These are phyloP conservation scores for Patella caerulea DNA, from an alignment of 2,888 invertebrate genomes.

Conservation along the genomic window DNA sequence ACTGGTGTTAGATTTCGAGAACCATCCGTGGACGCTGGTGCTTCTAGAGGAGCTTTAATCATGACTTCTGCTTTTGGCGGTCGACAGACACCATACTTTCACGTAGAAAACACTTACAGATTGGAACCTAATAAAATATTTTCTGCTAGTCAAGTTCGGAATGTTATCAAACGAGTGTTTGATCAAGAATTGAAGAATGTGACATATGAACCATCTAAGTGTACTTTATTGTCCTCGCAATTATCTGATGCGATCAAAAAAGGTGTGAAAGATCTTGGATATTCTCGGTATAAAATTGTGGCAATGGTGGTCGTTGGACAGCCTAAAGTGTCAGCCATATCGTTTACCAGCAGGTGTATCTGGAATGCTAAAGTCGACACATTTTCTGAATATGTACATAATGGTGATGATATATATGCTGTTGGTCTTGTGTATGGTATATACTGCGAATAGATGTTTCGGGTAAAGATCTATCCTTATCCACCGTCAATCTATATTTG, in stretches of 20 bases:
- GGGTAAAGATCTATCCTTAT: too few relatives aligned
- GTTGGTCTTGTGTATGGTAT: slow-evolving; percentile 58
- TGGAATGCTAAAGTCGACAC: slow-evolving; percentile 61
- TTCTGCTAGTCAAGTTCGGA: slow-evolving; percentile 41
- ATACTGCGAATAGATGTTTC: slow-evolving; percentile 48
- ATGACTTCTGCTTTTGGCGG: slow-evolving; percentile 45
- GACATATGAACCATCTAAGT: slow-evolving; percentile 51
- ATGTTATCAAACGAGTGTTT: slow-evolving; percentile 47
- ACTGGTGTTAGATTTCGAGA: slow-evolving; percentile 21
- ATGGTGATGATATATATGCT: slow-evolving; percentile 52
- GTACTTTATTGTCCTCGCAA: slow-evolving; percentile 43
- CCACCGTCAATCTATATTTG: too few relatives aligned
- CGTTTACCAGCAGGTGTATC: slow-evolving; percentile 59
- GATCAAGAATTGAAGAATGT: slow-evolving; percentile 43
- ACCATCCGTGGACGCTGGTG: slow-evolving; percentile 28
- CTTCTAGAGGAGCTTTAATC: slow-evolving; percentile 39
- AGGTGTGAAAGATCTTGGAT: slow-evolving; percentile 51
- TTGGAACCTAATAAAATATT: slow-evolving; percentile 49
- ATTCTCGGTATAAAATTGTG: slow-evolving; percentile 56
- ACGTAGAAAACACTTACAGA: slow-evolving; percentile 60
- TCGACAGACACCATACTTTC: slow-evolving; percentile 33
- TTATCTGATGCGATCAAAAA: slow-evolving; percentile 58
- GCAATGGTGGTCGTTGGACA: slow-evolving; percentile 56
- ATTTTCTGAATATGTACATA: slow-evolving; percentile 55
- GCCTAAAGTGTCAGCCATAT: slow-evolving; percentile 44